phyloP scores from a whole-genome alignment of 2,888 invertebrate species.

The Leptopilina syphax region DNA sequence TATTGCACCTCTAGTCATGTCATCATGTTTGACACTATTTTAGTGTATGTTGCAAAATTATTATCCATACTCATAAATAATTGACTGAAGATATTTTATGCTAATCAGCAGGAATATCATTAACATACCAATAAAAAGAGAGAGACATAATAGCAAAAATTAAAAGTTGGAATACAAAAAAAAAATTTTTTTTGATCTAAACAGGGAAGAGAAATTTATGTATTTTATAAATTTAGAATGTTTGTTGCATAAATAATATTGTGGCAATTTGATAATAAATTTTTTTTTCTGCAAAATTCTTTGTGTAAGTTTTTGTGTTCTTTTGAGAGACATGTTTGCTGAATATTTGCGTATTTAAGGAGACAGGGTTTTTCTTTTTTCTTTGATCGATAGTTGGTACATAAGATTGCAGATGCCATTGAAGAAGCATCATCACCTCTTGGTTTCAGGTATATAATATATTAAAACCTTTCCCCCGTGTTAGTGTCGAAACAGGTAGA shows the following conservation, averaged over 20 bases:
- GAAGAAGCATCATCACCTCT: conserved; percentile 37
- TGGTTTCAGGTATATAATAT: conserved; percentile 3
- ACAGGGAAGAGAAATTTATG: too few species aligned
- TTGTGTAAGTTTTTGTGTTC: not conserved
- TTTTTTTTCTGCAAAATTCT: not conserved
- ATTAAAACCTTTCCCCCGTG: conserved; percentile 44
- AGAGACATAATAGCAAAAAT: not conserved
- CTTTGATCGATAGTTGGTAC: conserved; percentile 29
- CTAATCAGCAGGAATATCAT: not conserved
- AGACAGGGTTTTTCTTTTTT: conserved; percentile 5
- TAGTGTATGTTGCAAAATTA: not conserved
- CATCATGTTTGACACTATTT: conserved; percentile 6
- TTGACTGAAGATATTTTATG: too few species aligned
- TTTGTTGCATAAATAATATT: too few species aligned
- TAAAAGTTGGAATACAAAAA: not conserved
- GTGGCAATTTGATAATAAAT: too few species aligned
- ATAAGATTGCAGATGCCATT: conserved; percentile 31
- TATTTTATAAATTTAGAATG: too few species aligned
- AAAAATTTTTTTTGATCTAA: too few species aligned
- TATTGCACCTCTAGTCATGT: not conserved
- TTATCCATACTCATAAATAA: conserved; percentile 4
- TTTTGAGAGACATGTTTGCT: not conserved
- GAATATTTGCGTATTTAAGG: not conserved
- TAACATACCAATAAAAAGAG: not conserved
- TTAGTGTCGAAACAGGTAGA: conserved; percentile 32